These are phyloP conservation scores for Catotricha subobsoleta DNA, from an alignment of 2,888 invertebrate genomes.

Conservation along the genomic window DNA sequence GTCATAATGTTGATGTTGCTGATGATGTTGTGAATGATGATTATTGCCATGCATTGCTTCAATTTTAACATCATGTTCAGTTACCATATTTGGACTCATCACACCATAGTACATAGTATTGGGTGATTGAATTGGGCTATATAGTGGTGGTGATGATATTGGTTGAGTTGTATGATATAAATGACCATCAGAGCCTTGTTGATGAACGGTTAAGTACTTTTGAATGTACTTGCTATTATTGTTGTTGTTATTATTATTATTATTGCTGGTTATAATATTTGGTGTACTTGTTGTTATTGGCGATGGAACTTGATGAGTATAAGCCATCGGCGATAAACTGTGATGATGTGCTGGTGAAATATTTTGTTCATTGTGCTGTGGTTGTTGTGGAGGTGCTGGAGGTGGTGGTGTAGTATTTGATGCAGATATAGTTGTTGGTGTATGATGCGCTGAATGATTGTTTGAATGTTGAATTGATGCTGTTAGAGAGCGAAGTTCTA, in stretches of 20 bases:
- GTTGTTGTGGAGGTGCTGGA: conserved; percentile 13
- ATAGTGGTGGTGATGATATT: conserved; percentile 11
- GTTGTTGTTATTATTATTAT: conserved; percentile 11
- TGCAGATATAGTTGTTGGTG: conserved; percentile 7
- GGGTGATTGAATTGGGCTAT: conserved; percentile 15
- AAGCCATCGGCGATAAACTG: conserved; percentile 13
- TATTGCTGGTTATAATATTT: conserved; percentile 13
- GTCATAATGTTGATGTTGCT: conserved; percentile 12
- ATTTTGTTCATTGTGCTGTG: conserved; percentile 13
- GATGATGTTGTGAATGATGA: conserved; percentile 16
- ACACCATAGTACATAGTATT: conserved; percentile 14
- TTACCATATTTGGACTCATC: conserved; percentile 7
- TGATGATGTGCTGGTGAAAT: conserved; percentile 11
- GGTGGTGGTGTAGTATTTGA: conserved; percentile 10
- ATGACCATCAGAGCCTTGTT: neutral
- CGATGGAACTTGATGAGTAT: conserved; percentile 11
- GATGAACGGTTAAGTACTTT: conserved; percentile 1
- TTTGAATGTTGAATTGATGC: conserved; percentile 14
- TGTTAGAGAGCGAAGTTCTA: conserved; percentile 14
- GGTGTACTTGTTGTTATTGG: conserved; percentile 11
- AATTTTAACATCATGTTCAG: conserved; percentile 15
- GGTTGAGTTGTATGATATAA: conserved; percentile 1
- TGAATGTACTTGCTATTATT: conserved; percentile 7
- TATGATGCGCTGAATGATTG: conserved; percentile 8
- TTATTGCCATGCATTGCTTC: conserved; percentile 11